Conservation (phyloP, 2,888 invertebrate species). For the Lysandra coridon region DNA sequence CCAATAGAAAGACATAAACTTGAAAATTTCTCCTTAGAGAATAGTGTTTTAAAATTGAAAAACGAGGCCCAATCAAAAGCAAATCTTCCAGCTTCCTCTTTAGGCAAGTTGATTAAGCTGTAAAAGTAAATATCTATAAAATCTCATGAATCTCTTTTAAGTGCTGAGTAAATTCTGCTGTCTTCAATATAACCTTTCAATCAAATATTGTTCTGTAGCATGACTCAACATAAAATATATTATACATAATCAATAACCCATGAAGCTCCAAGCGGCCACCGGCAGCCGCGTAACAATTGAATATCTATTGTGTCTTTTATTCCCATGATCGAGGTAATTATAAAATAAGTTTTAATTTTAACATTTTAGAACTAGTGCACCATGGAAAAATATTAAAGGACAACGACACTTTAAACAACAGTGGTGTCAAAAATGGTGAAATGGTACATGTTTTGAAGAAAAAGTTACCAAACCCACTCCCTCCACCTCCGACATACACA, state of each 20-base stretch:
- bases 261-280: too few species aligned
- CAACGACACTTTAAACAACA: constrained; percentile 79
- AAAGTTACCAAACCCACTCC: constrained; percentile 55
- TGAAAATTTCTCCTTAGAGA: constrained; percentile 82
- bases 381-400: constrained; percentile 86
- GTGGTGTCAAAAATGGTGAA: constrained; percentile 81
- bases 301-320: too few species aligned
- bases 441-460: constrained; percentile 81
- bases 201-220: neutral
- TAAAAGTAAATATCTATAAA: neutral
- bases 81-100: constrained; percentile 77
- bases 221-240: neutral
- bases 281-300: too few species aligned
- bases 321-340: too few species aligned
- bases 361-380: constrained; percentile 83
- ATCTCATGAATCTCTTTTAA: neutral
- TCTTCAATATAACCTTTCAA: neutral
- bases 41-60: constrained; percentile 81
- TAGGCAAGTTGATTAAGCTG: constrained; percentile 63
- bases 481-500: constrained; percentile 70
- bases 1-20: constrained; percentile 71
- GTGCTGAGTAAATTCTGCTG: neutral
- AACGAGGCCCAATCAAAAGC: constrained; percentile 79
- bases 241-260: neutral
- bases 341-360: constrained; percentile 18